Base-by-base conservation (phyloP, 2,113 vertebrate genomes). In the Calyptommatus sinebrachiatus region DNA sequence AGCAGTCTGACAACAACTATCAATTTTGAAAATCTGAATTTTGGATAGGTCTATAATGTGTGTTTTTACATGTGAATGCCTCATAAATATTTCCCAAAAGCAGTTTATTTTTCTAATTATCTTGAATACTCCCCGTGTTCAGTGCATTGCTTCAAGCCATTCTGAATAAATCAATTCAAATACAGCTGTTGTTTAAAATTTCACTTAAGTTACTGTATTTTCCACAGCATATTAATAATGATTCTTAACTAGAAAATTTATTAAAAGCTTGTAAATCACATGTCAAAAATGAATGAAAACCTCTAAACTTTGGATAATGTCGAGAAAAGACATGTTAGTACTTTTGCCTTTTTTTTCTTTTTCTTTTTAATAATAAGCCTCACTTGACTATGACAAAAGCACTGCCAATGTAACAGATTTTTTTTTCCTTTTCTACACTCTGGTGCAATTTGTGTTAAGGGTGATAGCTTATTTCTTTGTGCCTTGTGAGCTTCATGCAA, bases 31-130 rank as follows among this genome's bases (percentile, higher is more conserved):
- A 83, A n/a, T 85, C 84, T 88, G 76, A 20, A 63, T 84, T 87
- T 89, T 82, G 80, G 75, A 65, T 85, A 75, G 76, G 84, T 65
- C 85, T 78, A 11, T 78, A 73, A 77, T 84, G 73, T 87, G 74
- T 83, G 31, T 65, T 80, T 90, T 87, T 89, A 86, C 86, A 77
- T 91, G 62, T 87, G 77, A 87, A 84, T 91, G 65, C 82, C 81
- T 93, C 84, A 83, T 89, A 90, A 92, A 82, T 86, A 87, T 87
- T 91, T 91, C 86, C 89, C 84, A 83, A 79, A 87, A 86, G 83
- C 76, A 88, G 75, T 88, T 91, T 85, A 85, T 92, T 90, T 88
- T 84, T 86, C 80, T 89, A 85, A 86, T 91, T 92, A 87, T 62
- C 82, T 86, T 84, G 79, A 91, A 63, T 78, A 89, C 61, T 77